Base-by-base conservation (phyloP, 2,888 invertebrate species). In the Cabera pusaria region DNA sequence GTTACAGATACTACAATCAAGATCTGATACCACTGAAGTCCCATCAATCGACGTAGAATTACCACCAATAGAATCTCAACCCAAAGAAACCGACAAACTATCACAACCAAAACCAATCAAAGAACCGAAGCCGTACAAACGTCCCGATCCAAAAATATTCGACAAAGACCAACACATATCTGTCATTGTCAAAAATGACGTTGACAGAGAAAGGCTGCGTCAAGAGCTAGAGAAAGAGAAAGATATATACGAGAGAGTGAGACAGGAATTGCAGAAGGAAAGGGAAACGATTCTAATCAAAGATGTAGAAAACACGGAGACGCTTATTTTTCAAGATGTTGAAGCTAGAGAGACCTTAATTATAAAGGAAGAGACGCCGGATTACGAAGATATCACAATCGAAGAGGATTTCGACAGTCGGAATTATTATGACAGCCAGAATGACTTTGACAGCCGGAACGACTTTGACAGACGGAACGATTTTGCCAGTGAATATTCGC, bases 21-120 rank as follows among this genome's bases (percentile, higher is more conserved):
- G 44, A 19, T 47, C 44, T 1, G 86, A 86, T 44, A 40, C 52
- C 0, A 56, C 79, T 1, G 67, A 64, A 42, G 67, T 85, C 8
- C 85, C 85, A 29, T 53, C 59, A 2, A 47, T 75, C 49, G 64
- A 69, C 14, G 39, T 67, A 29, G 49, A 47, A 18, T 41, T 40
- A 12, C 52, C 36, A 4, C 22, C 26, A 3, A 14, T 14, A 4
- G 14, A 14, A 14, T 14, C 14, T 4, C 2, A 4, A 2, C 14
- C 14, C 14, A 2, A 3, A 34, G 56, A 59, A 18, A 6, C 5
- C 1, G n/a, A n/a, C n/a, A n/a, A n/a, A n/a, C n/a, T n/a, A n/a
- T n/a, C n/a, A n/a, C n/a, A n/a, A n/a, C n/a, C n/a, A n/a, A n/a
- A n/a, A n/a, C n/a, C n/a, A n/a, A n/a, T n/a, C n/a, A n/a, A n/a